phyloP scores from a whole-genome alignment of 2,113 vertebrate species.

The Lampris megalopsis region DNA sequence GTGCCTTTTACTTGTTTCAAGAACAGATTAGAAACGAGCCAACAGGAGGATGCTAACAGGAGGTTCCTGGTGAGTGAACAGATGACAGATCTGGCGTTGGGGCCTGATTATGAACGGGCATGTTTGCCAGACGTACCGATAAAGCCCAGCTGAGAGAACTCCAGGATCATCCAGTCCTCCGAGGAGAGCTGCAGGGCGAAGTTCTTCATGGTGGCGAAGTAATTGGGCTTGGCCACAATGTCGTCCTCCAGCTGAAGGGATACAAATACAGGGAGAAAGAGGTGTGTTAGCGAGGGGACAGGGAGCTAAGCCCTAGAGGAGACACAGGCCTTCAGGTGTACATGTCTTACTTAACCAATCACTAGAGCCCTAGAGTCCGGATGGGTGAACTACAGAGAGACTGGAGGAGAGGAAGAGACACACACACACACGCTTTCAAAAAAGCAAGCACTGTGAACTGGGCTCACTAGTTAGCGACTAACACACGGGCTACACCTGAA shows the following conservation, averaged over 20 bases:
- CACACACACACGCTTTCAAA: not conserved
- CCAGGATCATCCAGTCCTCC: constrained; percentile 99
- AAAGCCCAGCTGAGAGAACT: constrained; percentile 98
- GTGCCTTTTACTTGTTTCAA: too few species aligned
- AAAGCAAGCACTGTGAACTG: not conserved
- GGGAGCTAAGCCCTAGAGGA: not conserved
- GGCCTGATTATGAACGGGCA: constrained; percentile 6
- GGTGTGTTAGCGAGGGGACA: not conserved
- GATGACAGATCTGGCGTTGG: too few species aligned
- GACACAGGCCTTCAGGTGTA: too few species aligned
- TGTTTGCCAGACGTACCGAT: constrained; percentile 85
- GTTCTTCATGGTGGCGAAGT: constrained; percentile 99
- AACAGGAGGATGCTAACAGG: too few species aligned
- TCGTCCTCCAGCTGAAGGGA: constrained; percentile 93
- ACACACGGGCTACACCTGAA: constrained; percentile 11
- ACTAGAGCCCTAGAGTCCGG: not conserved
- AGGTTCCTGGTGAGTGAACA: too few species aligned
- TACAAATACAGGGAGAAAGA: not conserved
- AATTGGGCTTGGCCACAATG: constrained; percentile 98
- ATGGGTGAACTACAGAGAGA: not conserved
- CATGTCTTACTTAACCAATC: too few species aligned
- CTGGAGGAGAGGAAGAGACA: constrained; percentile 8
- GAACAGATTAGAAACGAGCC: too few species aligned
- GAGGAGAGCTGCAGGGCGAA: constrained; percentile 97
- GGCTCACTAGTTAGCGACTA: constrained; percentile 19